A percentile compares a stretch with the other conserved stretches of the same genome.
phyloP scores from a whole-genome alignment of 2,888 invertebrate species.

The Cabera pusaria region DNA sequence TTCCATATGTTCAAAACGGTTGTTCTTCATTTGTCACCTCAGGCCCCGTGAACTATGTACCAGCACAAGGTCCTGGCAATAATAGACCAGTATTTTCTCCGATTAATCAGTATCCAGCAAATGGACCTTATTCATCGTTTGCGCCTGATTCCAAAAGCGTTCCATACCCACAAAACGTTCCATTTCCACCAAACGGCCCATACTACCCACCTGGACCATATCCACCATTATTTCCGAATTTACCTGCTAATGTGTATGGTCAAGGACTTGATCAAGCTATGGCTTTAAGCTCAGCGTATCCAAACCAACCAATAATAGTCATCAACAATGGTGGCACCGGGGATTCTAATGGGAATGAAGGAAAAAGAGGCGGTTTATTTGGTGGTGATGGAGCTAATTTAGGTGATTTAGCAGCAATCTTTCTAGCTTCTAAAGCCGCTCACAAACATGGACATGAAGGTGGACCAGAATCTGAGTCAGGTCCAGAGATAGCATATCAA shows the following conservation, averaged over 20 bases:
- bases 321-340: constrained; percentile 19
- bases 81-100: background rate
- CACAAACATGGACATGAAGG: background rate
- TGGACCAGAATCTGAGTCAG: background rate
- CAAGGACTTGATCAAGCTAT: constrained; percentile 15
- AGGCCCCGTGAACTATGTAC: constrained; percentile 4
- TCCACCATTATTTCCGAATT: too few species aligned
- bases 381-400: constrained; percentile 2
- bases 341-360: constrained; percentile 6
- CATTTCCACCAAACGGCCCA: background rate
- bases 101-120: background rate
- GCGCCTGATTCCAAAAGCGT: too few species aligned
- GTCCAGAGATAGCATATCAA: background rate
- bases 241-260: too few species aligned
- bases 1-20: constrained; percentile 1
- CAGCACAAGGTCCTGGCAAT: constrained; percentile 1
- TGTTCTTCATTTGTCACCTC: background rate
- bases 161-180: background rate
- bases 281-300: constrained; percentile 6
- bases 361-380: background rate
- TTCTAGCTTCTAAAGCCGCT: background rate
- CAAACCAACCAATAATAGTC: constrained; percentile 21
- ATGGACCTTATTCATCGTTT: too few species aligned
- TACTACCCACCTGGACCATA: background rate
- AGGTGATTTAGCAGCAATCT: constrained; percentile 6